phyloP scores from a whole-genome alignment of 2,888 invertebrate genomes.

The Sabatieria punctata region DNA sequence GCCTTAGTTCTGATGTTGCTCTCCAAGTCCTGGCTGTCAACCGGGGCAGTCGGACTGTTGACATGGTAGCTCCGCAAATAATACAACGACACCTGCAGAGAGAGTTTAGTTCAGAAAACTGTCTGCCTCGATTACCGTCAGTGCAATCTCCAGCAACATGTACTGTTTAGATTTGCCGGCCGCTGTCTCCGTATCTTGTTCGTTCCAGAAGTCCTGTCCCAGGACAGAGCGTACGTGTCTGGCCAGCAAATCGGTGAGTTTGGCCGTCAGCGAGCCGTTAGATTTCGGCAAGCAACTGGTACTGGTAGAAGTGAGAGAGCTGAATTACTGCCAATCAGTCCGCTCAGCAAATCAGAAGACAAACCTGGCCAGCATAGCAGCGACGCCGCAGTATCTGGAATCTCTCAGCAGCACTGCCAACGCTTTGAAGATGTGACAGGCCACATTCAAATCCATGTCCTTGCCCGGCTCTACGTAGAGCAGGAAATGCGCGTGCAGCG shows the following conservation, averaged over 20 bases:
- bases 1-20: slow-evolving; percentile 60
- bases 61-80: slow-evolving; percentile 62
- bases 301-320: too few relatives aligned
- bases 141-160: slow-evolving; percentile 25
- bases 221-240: too few relatives aligned
- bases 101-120: slow-evolving; percentile 47
- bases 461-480: slow-evolving; percentile 44
- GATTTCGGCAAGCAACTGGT: too few relatives aligned
- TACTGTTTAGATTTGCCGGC: too few relatives aligned
- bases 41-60: slow-evolving; percentile 48
- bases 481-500: slow-evolving; percentile 63
- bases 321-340: too few relatives aligned
- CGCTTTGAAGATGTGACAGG: not conserved
- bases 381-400: too few relatives aligned
- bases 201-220: too few relatives aligned
- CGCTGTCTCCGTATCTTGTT: too few relatives aligned
- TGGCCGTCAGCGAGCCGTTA: too few relatives aligned
- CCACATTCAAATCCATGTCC: slow-evolving; percentile 13
- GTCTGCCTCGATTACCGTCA: not conserved
- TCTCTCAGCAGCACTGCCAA: not conserved
- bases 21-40: slow-evolving; percentile 50
- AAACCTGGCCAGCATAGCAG: too few relatives aligned
- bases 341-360: too few relatives aligned
- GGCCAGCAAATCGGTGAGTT: too few relatives aligned
- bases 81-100: slow-evolving; percentile 41